Percentiles rank a stretch among this genome's conserved stretches.
phyloP scores from a whole-genome alignment of 2,888 invertebrate species.

The Sthenelais limicola region DNA sequence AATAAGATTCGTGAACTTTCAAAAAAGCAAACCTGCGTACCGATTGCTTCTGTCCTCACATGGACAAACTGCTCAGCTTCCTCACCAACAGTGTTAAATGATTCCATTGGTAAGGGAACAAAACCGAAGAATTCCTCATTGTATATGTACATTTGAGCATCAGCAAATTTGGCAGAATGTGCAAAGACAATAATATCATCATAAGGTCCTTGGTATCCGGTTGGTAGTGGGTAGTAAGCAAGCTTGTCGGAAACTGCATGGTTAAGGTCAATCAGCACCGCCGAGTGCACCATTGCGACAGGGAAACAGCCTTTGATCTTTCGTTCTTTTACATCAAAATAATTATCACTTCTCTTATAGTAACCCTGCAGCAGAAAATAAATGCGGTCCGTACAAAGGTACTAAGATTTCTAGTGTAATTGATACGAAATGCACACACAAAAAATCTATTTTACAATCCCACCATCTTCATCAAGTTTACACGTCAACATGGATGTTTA shows the following conservation, averaged over 20 bases:
- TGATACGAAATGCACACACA: too few species aligned
- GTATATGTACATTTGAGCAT: conserved; percentile 78
- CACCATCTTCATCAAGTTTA: too few species aligned
- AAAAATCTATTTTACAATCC: too few species aligned
- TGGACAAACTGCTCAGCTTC: conserved; percentile 52
- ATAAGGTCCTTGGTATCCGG: conserved; percentile 79
- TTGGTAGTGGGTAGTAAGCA: conserved; percentile 81
- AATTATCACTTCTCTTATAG: conserved; percentile 87
- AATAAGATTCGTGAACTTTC: too few species aligned
- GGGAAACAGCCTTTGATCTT: conserved; percentile 79
- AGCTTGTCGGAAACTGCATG: conserved; percentile 77
- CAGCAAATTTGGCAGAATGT: conserved; percentile 15
- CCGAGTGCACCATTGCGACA: conserved; percentile 94
- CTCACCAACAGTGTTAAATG: conserved; percentile 57
- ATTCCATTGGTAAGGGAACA: conserved; percentile 85
- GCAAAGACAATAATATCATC: conserved; percentile 97
- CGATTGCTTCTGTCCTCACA: conserved; percentile 48
- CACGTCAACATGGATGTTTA: too few species aligned
- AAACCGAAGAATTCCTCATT: conserved; percentile 89
- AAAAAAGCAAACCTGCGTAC: conserved; percentile 45
- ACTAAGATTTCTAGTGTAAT: too few species aligned
- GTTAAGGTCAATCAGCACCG: conserved; percentile 85
- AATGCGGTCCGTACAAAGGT: too few species aligned
- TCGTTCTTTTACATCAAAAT: conserved; percentile 83
- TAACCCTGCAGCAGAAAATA: conserved; percentile 74